Evolutionary conservation across 1,140 invertebrate genomes (phyloP).

Genomic region (Hermetia illucens): DNA sequence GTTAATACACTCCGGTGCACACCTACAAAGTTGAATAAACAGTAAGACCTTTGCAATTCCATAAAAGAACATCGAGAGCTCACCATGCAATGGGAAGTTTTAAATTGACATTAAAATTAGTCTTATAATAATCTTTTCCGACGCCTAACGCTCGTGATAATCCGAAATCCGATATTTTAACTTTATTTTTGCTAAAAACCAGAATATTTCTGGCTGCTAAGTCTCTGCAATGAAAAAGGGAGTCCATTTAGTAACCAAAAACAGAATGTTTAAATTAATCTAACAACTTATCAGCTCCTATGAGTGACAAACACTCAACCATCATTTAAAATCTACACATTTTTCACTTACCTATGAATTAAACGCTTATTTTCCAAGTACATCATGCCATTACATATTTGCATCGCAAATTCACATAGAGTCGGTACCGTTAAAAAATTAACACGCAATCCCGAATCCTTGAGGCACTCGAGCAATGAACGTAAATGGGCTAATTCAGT

Average conservation of each 20-base stretch:
- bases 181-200: slow-evolving; percentile 89
- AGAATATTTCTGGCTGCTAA: slow-evolving; percentile 90
- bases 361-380: slow-evolving; percentile 88
- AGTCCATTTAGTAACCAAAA: slow-evolving; percentile 9
- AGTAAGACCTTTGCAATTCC: slow-evolving; percentile 5
- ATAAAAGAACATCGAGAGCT: slow-evolving; percentile 17
- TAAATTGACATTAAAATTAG: slow-evolving; percentile 94
- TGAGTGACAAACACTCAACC: no score
- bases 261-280: slow-evolving; percentile 7
- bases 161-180: slow-evolving; percentile 98
- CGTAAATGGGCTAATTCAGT: slow-evolving; percentile 90
- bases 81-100: slow-evolving; percentile 96
- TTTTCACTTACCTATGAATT: slow-evolving; percentile 76
- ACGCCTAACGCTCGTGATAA: slow-evolving; percentile 89
- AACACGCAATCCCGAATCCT: slow-evolving; percentile 72
- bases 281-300: not conserved
- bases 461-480: slow-evolving; percentile 89
- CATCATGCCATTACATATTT: slow-evolving; percentile 93
- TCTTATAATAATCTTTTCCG: slow-evolving; percentile 98
- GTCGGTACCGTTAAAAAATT: slow-evolving; percentile 76
- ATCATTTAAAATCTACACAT: no score
- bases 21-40: slow-evolving; percentile 37
- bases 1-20: slow-evolving; percentile 95
- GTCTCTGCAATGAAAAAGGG: slow-evolving; percentile 50
- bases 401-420: slow-evolving; percentile 80